phyloP scores from a whole-genome alignment of 1,140 invertebrate species.

The Leptinotarsa lineolata region DNA sequence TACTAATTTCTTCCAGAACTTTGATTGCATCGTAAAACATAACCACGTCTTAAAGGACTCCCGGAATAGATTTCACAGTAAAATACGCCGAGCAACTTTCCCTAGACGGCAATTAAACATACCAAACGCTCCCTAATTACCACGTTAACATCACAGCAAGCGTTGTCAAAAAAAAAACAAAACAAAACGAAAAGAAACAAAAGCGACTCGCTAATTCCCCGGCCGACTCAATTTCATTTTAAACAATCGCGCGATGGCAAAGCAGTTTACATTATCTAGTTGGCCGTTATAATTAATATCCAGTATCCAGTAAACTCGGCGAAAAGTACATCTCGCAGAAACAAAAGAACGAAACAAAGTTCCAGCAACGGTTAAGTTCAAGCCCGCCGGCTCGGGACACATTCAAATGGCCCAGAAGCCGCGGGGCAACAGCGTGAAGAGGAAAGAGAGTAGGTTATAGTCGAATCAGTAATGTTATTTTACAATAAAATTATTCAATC shows the following conservation, averaged over 20 bases:
- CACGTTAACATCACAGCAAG: conserved; percentile 10
- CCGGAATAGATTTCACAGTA: no score
- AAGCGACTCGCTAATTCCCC: conserved; percentile 18
- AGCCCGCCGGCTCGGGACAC: conserved; percentile 1
- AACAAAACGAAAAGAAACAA: conserved; percentile 15
- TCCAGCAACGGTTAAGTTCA: neutral
- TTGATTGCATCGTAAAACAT: no score
- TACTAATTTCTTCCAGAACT: no score
- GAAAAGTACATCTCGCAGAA: conserved; percentile 18
- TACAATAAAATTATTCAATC: no score
- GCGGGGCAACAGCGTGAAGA: neutral
- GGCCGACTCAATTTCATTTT: conserved; percentile 31
- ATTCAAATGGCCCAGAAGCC: conserved; percentile 18
- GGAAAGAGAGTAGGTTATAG: no score
- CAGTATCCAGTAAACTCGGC: conserved; percentile 16
- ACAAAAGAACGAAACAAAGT: conserved; percentile 24
- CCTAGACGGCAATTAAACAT: conserved; percentile 23
- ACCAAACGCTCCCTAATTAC: conserved; percentile 21
- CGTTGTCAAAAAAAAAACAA: neutral
- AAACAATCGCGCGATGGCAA: conserved; percentile 31
- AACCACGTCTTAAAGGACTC: no score
- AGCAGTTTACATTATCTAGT: conserved; percentile 32
- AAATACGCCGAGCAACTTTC: neutral
- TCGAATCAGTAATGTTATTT: no score
- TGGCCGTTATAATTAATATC: conserved; percentile 32